These are phyloP conservation scores for Labia minor DNA, from an alignment of 2,888 invertebrate species.

Conservation along the genomic window DNA sequence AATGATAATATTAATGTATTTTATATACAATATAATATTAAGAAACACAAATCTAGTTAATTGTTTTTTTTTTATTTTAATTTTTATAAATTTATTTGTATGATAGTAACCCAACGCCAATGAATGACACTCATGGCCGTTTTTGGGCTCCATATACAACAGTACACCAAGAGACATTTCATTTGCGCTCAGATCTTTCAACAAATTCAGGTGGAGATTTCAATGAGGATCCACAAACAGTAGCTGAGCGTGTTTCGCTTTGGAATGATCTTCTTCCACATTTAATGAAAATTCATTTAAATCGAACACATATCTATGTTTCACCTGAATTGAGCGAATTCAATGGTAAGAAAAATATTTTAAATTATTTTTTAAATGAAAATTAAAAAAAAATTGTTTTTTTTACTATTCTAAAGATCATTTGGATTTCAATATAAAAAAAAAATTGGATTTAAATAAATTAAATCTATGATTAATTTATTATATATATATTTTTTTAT, in stretches of 20 bases:
- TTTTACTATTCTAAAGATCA: too few species aligned
- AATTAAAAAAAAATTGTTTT: too few species aligned
- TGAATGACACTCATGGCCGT: background rate
- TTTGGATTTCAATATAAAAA: too few species aligned
- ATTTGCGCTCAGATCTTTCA: background rate
- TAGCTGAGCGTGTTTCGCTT: background rate
- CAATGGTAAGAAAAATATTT: background rate
- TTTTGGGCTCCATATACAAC: background rate
- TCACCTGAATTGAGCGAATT: background rate
- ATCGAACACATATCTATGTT: background rate
- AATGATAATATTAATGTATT: too few species aligned
- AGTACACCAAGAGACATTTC: background rate
- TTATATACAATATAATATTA: too few species aligned
- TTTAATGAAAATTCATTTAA: background rate
- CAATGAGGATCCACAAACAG: background rate
- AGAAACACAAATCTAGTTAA: too few species aligned
- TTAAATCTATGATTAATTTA: too few species aligned
- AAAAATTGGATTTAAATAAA: too few species aligned
- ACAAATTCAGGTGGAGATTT: background rate
- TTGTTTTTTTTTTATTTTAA: too few species aligned
- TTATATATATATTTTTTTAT: too few species aligned
- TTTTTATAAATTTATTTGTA: too few species aligned
- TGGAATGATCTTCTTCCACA: conserved; percentile 13
- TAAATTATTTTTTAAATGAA: too few species aligned
- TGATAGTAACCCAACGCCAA: background rate